phyloP scores from a whole-genome alignment of 2,888 invertebrate species.

The Pimpla rufipes region DNA sequence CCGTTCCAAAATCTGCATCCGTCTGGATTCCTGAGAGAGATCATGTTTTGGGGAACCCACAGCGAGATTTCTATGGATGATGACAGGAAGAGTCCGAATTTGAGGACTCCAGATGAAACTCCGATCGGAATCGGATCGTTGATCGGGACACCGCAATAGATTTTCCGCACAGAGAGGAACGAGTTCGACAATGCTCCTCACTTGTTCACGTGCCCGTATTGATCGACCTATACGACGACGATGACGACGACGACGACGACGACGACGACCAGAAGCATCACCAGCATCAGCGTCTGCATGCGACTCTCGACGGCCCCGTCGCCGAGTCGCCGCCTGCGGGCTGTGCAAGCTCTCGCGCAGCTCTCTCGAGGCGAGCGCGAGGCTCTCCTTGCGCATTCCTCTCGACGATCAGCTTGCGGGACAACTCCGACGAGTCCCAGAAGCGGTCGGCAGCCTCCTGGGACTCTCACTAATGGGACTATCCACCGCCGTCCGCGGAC shows the following conservation, averaged over 20 bases:
- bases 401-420: constrained; percentile 44
- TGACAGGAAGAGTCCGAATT: no score
- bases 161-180: no score
- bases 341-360: constrained; percentile 41
- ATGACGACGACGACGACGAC: no score
- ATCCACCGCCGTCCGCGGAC: neutral
- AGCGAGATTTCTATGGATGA: no score
- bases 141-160: no score
- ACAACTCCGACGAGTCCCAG: constrained; percentile 43
- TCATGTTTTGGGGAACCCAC: no score
- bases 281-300: constrained; percentile 23
- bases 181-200: constrained; percentile 69
- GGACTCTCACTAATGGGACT: constrained; percentile 35
- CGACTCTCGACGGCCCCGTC: constrained; percentile 68
- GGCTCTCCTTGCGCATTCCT: constrained; percentile 62
- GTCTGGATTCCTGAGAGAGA: no score
- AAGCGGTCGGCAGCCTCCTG: constrained; percentile 52
- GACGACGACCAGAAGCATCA: constrained; percentile 31
- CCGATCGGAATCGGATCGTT: no score
- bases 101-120: no score
- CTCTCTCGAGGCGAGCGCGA: constrained; percentile 42
- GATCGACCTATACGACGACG: constrained; percentile 76
- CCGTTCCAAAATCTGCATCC: no score
- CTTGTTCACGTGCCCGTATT: constrained; percentile 73
- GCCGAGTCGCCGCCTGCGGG: constrained; percentile 57